Percentiles rank a stretch among this genome's conserved stretches.
These are phyloP conservation scores for Zaprionus nigranus DNA, from an alignment of 1,140 invertebrate genomes.

Conservation along the genomic window DNA sequence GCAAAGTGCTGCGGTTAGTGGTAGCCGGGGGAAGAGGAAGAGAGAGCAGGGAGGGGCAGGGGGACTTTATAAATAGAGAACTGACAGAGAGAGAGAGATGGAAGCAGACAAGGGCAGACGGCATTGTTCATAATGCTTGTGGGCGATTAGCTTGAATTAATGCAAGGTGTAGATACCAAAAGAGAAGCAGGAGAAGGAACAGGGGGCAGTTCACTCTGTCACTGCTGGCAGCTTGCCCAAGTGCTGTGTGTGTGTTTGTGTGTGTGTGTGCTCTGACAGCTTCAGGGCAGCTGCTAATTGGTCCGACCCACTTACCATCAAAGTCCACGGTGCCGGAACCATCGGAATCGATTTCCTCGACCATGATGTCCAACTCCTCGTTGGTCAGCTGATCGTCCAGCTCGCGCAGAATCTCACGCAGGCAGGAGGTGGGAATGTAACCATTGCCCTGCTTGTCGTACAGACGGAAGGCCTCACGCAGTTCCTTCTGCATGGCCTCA, in stretches of 20 bases:
- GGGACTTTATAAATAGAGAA: conserved; percentile 21
- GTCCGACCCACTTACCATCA: conserved; percentile 85
- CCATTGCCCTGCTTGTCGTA: conserved; percentile 96
- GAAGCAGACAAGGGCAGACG: conserved; percentile 21
- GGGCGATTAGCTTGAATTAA: conserved; percentile 7
- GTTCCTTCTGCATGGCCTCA: conserved; percentile 96
- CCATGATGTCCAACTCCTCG: conserved; percentile 96
- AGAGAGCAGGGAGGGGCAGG: conserved; percentile 6
- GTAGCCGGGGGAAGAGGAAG: conserved; percentile 5
- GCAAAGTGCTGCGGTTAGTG: conserved; percentile 38
- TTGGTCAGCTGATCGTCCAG: conserved; percentile 96
- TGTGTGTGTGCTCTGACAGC: conserved; percentile 24
- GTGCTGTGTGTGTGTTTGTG: not conserved
- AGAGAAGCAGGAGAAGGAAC: not conserved
- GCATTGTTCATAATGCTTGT: not conserved
- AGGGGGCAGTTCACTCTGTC: conserved; percentile 9
- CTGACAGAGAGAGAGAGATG: too few species aligned
- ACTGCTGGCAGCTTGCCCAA: conserved; percentile 42
- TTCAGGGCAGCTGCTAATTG: conserved; percentile 54
- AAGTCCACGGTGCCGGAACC: conserved; percentile 91
- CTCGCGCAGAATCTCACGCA: conserved; percentile 95
- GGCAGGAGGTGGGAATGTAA: conserved; percentile 96
- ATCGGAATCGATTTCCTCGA: conserved; percentile 98
- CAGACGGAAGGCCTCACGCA: conserved; percentile 96
- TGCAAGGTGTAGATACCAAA: conserved; percentile 6